These are phyloP conservation scores for Arremon aurantiirostris DNA, from an alignment of 2,797 vertebrate genomes.

Conservation along the genomic window DNA sequence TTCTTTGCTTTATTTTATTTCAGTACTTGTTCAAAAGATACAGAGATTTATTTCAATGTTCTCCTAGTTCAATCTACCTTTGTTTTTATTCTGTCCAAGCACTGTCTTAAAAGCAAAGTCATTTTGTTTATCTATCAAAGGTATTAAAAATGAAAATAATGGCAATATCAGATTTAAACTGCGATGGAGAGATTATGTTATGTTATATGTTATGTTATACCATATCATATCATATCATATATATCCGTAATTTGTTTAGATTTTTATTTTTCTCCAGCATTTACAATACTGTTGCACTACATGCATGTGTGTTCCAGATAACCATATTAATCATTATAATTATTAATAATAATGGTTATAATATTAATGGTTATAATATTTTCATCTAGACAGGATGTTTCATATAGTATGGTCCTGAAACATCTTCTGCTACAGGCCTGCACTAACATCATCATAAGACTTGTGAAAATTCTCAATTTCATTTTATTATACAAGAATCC, in stretches of 20 bases:
- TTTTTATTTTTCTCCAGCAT: background rate
- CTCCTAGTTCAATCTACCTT: background rate
- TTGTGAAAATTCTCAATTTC: background rate
- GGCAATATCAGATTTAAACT: background rate
- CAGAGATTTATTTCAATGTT: slow-evolving; percentile 25
- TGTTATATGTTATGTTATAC: too few relatives aligned
- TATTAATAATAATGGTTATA: background rate
- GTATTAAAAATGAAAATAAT: background rate
- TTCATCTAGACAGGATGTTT: background rate
- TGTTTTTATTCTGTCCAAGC: background rate
- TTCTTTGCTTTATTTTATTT: slow-evolving; percentile 72
- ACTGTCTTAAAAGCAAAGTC: background rate
- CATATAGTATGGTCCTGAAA: background rate
- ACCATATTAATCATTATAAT: background rate
- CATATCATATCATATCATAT: too few relatives aligned
- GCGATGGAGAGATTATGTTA: background rate
- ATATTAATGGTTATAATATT: background rate
- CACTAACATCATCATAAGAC: background rate
- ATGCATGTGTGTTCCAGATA: background rate
- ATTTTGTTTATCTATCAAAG: background rate
- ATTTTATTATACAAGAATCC: background rate
- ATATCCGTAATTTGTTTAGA: background rate
- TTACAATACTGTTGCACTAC: background rate
- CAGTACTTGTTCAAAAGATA: slow-evolving; percentile 47
- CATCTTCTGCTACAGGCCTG: background rate